Base-by-base conservation (phyloP, 2,797 vertebrate species). In the Gallinago solitaria region DNA sequence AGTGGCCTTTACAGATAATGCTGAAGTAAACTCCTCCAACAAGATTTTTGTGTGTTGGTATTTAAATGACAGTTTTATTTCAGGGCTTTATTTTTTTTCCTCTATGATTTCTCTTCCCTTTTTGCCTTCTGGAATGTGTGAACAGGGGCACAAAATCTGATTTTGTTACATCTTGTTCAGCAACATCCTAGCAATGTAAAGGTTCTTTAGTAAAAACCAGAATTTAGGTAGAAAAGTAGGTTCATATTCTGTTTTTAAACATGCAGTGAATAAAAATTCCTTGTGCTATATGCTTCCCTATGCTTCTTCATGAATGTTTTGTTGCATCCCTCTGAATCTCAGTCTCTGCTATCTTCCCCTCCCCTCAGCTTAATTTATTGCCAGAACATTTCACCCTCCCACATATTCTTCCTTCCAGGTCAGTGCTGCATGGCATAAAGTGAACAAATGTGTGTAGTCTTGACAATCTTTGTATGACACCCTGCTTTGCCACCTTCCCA, bases 361-460 rank as follows among this genome's bases (percentile, higher is more conserved):
- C 61, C 57, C 67, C 23, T 87, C 78, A 65, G 21, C 68, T 90
- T 91, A 71, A 85, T 94, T 82, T 93, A 75, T 79, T 90, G 93
- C 90, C 89, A 87, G 76, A 91, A 82, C 86, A 84, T 96, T 95
- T 94, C 92, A 89, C 70, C 87, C 94, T 95, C 95, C 96, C 85
- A 90, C 95, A 1, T 94, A 86, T 16, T 90, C 91, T 96, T 93
- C 81, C 68, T 96, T 96, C 91, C 92, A 96, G 95, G 96, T 97
- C 96, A 96, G 61, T 73, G 71, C 73, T 87, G 81, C 16, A 16
- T 88, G 92, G 93, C 95, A 80, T 94, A 30, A 97, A 97, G 83
- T 97, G 96, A 97, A 96, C 95, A 97, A 97, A 95, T 93, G 86
- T 95, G 87, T 95, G 64, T 88, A 87, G 64, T 94, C 75, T 89